A percentile compares a stretch with the other conserved stretches of the same genome.
Evolutionary conservation across 92 coral and sea anemone species (phyloP).

Genomic region (Meandrina meandrites): DNA sequence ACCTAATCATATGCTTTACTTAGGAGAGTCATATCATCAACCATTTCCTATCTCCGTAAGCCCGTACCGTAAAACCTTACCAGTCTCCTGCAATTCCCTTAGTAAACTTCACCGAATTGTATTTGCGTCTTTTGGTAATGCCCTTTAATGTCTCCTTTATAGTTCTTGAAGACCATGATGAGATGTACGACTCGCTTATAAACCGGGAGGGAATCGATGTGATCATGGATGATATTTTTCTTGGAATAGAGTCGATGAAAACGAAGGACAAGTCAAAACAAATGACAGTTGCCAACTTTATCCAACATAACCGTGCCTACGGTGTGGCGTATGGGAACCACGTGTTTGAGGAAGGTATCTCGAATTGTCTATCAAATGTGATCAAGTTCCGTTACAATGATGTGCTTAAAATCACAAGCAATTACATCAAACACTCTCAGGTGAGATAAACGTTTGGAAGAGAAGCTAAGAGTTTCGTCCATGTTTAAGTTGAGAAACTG

Average conservation of each 20-base stretch:
- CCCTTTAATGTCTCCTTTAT: background rate
- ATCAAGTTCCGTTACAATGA: conserved; percentile 30
- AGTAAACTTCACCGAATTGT: too few relatives aligned
- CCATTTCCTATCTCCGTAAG: too few relatives aligned
- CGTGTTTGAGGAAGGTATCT: background rate
- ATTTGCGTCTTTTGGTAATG: background rate
- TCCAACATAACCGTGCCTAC: background rate
- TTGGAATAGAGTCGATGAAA: background rate
- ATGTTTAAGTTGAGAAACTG: background rate
- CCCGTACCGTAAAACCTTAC: too few relatives aligned
- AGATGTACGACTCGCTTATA: conserved; percentile 10
- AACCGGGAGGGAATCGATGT: conserved; percentile 2
- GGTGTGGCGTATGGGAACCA: conserved; percentile 15
- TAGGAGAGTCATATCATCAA: too few relatives aligned
- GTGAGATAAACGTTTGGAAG: background rate
- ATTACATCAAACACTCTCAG: background rate
- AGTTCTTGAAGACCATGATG: conserved; percentile 15
- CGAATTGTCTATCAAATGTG: conserved; percentile 17
- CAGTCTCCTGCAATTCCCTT: too few relatives aligned
- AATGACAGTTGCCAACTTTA: conserved; percentile 1
- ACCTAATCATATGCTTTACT: too few relatives aligned
- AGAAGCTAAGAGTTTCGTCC: background rate
- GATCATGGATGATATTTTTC: conserved; percentile 11
- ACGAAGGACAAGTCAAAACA: background rate
- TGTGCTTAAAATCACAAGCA: conserved; percentile 18